Evolutionary conservation across 2,113 vertebrate genomes (phyloP), one percentile per base, ranked within the genome.

Genomic region (Recurvirostra avosetta): DNA sequence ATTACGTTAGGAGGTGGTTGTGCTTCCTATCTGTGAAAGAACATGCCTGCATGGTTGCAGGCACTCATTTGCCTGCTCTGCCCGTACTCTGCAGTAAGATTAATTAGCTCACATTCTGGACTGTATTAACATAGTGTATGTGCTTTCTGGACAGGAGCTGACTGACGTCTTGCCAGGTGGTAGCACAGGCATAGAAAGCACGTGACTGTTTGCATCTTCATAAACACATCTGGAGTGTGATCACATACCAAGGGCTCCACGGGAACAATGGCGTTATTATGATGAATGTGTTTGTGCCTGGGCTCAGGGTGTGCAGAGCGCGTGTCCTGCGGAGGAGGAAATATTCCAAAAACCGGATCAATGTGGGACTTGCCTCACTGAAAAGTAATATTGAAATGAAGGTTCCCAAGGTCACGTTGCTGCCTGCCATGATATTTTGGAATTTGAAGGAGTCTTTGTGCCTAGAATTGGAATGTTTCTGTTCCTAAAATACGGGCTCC

Each of bases 111-210:
- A 8, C 3, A 2, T 78, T 72, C 41, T 36, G 77, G 20, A 34
- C 49, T 84, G 12, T 26, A 2, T 67, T 67, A 63, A 18, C 2
- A 0, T 5, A 40, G 29, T 15, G 22, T 34, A 4, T 26, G 2
- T 40, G 68, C 15, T 62, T 83, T 43, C 68, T 66, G 91, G 32
- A 22, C 59, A 26, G 68, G 84, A 65, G 19, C 26, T 55, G 49
- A 2, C 65, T 72, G 92, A 61, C 41, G n/a, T 13, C 27, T 59
- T 91, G 71, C 40, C 76, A 70, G 50, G 22, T 8, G 1, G 75
- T 32, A 62, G 38, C 41, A 49, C 58, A 40, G 38, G n/a, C 32
- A 17, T 1, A n/a, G 80, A 16, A 50, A 55, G 22, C n/a, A 25
- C 5, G 1, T 56, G 18, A 23, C 5, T 5, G 20, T 93, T 90